Conservation (phyloP, 2,797 vertebrate genomes). For the Gymnoscopelus braueri region DNA sequence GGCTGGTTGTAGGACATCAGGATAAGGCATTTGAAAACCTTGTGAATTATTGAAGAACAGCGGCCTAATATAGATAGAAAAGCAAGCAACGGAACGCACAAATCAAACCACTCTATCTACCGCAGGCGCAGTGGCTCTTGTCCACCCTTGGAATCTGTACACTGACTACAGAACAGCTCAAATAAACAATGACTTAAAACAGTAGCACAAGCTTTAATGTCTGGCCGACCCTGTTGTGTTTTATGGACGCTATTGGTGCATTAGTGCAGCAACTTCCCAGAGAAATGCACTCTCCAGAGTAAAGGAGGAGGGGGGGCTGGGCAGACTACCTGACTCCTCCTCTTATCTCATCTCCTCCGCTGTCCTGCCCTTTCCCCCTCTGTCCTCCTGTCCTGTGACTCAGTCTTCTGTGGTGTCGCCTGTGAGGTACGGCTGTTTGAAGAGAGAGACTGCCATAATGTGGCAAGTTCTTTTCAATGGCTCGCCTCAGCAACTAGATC, state of each 20-base stretch:
- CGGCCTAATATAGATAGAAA: slow-evolving; percentile 46
- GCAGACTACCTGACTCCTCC: not conserved
- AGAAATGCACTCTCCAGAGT: not conserved
- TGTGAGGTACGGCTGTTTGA: too few relatives aligned
- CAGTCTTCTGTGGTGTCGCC: too few relatives aligned
- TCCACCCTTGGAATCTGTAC: slow-evolving; percentile 15
- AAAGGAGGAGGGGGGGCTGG: not conserved
- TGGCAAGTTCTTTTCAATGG: too few relatives aligned
- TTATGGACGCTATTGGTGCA: slow-evolving; percentile 37
- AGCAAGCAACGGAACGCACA: slow-evolving; percentile 7
- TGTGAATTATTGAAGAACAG: slow-evolving; percentile 59
- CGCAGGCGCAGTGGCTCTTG: slow-evolving; percentile 37
- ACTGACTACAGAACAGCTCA: slow-evolving; percentile 13
- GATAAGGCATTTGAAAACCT: slow-evolving; percentile 16
- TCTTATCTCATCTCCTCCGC: not conserved
- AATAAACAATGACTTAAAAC: slow-evolving; percentile 27
- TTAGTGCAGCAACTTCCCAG: slow-evolving; percentile 12
- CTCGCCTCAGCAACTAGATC: too few relatives aligned
- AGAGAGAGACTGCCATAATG: too few relatives aligned
- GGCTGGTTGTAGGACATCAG: slow-evolving; percentile 28
- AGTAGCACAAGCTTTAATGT: slow-evolving; percentile 8
- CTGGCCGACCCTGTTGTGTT: not conserved
- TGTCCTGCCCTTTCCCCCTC: too few relatives aligned
- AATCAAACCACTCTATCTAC: slow-evolving; percentile 30
- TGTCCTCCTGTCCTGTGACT: too few relatives aligned